Evolutionary conservation across 2,797 vertebrate species (phyloP).

Genomic region (Fringilla coelebs): DNA sequence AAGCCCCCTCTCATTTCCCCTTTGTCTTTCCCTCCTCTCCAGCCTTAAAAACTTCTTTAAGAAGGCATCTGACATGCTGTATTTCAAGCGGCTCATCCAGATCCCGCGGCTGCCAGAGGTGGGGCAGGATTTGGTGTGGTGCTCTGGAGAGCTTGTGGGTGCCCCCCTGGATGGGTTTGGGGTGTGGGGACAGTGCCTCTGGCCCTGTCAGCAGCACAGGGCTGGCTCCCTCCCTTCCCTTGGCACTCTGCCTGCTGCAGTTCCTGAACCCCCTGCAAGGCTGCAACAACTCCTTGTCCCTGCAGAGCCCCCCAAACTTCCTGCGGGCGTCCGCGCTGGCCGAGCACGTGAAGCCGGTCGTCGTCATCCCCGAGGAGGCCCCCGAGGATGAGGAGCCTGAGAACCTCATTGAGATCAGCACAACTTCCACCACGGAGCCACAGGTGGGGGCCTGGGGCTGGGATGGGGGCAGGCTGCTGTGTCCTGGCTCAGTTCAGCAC

Average conservation of each 20-base stretch:
- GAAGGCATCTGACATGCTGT: constrained; percentile 92
- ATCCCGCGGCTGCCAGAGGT: constrained; percentile 95
- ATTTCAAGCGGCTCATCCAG: constrained; percentile 97
- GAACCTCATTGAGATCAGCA: constrained; percentile 88
- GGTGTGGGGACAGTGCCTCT: neutral
- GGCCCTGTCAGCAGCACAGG: neutral
- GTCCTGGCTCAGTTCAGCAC: neutral
- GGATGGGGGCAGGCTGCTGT: accelerated
- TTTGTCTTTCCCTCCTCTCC: neutral
- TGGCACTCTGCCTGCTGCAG: accelerated
- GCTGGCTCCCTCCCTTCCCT: neutral
- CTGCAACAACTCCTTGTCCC: neutral
- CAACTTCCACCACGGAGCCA: constrained; percentile 69
- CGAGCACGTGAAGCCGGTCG: constrained; percentile 94
- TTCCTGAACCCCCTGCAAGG: neutral
- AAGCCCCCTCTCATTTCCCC: neutral
- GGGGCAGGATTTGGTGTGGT: neutral
- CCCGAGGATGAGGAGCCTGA: constrained; percentile 89
- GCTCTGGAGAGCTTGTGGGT: neutral
- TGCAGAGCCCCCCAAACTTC: constrained; percentile 91
- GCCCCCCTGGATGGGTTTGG: no score
- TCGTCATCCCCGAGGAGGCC: constrained; percentile 90
- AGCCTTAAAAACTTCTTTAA: constrained; percentile 96
- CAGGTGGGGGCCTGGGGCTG: constrained; percentile 15
- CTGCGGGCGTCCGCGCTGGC: constrained; percentile 90